Conservation (phyloP, 1,140 invertebrate genomes). For the Orchesella cincta region DNA sequence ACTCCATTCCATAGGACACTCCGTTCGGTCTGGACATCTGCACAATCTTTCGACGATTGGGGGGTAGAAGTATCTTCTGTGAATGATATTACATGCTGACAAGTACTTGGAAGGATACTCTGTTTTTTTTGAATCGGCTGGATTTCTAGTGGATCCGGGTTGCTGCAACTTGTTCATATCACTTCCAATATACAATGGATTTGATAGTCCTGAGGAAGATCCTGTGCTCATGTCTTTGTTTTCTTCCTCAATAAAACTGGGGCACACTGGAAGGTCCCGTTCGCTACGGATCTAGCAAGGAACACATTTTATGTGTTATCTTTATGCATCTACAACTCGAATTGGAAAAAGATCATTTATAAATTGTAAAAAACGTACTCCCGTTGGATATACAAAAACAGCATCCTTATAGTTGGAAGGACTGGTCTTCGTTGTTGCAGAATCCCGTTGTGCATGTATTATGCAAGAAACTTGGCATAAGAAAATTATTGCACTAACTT, state of each 20-base stretch:
- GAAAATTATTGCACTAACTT: no score
- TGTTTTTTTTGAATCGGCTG: background rate
- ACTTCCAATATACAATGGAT: background rate
- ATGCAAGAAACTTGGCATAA: background rate
- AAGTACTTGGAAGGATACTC: constrained; percentile 42
- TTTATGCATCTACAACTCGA: no score
- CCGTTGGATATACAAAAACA: constrained; percentile 34
- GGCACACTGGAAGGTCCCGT: constrained; percentile 60
- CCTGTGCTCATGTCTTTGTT: background rate
- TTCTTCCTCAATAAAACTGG: background rate
- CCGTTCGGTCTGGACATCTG: constrained; percentile 59
- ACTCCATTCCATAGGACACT: constrained; percentile 60
- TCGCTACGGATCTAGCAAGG: constrained; percentile 59
- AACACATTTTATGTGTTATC: no score
- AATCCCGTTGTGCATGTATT: constrained; percentile 9
- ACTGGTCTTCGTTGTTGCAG: background rate
- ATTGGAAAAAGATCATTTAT: background rate
- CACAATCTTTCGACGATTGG: constrained; percentile 61
- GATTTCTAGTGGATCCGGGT: background rate
- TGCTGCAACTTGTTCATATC: background rate
- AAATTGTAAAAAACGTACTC: constrained; percentile 26
- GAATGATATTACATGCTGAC: constrained; percentile 61
- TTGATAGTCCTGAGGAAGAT: background rate
- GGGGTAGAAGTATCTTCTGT: constrained; percentile 61
- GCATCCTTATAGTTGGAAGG: constrained; percentile 36